phyloP scores from a whole-genome alignment of 1,140 invertebrate species.

The Coenobita brevimanus region DNA sequence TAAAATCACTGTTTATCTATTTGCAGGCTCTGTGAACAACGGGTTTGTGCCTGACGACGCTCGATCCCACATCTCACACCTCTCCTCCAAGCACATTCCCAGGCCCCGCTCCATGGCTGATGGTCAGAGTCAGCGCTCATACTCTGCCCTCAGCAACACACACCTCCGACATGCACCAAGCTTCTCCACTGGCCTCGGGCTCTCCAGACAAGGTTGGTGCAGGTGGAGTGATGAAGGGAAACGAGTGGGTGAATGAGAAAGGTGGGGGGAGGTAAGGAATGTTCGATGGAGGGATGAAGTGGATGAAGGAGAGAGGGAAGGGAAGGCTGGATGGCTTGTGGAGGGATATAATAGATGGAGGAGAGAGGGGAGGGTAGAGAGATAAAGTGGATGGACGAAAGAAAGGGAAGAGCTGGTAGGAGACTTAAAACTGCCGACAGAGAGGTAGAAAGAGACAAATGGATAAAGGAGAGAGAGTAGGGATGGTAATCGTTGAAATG shows the following conservation, averaged over 20 bases:
- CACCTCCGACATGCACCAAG: constrained; percentile 76
- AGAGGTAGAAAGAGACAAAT: too few relatives aligned
- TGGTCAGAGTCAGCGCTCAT: constrained; percentile 89
- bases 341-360: neutral
- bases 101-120: constrained; percentile 78
- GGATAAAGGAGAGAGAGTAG: too few relatives aligned
- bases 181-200: constrained; percentile 81
- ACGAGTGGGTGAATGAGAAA: neutral
- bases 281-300: neutral
- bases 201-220: constrained; percentile 82
- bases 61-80: constrained; percentile 77
- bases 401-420: too few relatives aligned
- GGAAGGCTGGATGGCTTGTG: neutral
- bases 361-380: too few relatives aligned
- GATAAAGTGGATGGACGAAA: too few relatives aligned
- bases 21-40: constrained; percentile 78
- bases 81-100: constrained; percentile 70
- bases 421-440: too few relatives aligned
- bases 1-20: too few relatives aligned
- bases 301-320: neutral
- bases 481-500: too few relatives aligned
- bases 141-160: constrained; percentile 84
- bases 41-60: constrained; percentile 80
- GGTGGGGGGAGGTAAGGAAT: neutral
- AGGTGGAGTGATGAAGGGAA: neutral